A percentile compares a stretch with the other conserved stretches of the same genome.
Conservation (phyloP, 2,113 vertebrate species). For the Prochilodus magdalenae region DNA sequence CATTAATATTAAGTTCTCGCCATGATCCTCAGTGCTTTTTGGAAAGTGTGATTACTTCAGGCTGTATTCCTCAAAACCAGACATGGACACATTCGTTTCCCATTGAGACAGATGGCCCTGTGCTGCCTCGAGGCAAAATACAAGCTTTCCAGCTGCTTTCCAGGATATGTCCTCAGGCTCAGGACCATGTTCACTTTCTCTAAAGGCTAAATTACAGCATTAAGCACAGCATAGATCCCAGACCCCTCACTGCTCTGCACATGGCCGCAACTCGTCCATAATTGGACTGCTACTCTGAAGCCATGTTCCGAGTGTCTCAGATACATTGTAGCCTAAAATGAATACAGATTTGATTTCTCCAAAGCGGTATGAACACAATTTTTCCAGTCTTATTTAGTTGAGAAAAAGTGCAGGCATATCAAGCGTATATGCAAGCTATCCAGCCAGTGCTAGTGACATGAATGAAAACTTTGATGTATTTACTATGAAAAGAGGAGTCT, state of each 20-base stretch:
- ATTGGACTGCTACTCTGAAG: background rate
- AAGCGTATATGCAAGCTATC: too few relatives aligned
- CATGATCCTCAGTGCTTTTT: background rate
- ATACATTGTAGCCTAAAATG: too few relatives aligned
- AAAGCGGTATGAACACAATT: too few relatives aligned
- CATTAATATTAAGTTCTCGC: background rate
- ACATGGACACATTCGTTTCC: background rate
- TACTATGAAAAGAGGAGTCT: too few relatives aligned
- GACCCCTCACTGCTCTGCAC: background rate
- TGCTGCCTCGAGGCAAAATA: constrained; percentile 5
- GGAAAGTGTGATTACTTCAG: background rate
- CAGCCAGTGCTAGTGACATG: too few relatives aligned
- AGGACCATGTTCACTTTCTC: constrained; percentile 31
- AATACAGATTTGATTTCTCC: too few relatives aligned
- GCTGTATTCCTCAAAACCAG: background rate
- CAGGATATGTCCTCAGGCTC: constrained; percentile 14
- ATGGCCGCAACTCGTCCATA: background rate
- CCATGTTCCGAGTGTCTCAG: background rate
- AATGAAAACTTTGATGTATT: too few relatives aligned
- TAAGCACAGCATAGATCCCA: background rate
- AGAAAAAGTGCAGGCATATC: too few relatives aligned
- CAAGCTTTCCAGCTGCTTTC: constrained; percentile 23
- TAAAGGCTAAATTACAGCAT: constrained; percentile 27
- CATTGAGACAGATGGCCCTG: constrained; percentile 26
- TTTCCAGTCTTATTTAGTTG: too few relatives aligned